Percentiles rank a stretch among this genome's conserved stretches.
phyloP scores from a whole-genome alignment of 2,113 vertebrate species.

The Brachirus orientalis region DNA sequence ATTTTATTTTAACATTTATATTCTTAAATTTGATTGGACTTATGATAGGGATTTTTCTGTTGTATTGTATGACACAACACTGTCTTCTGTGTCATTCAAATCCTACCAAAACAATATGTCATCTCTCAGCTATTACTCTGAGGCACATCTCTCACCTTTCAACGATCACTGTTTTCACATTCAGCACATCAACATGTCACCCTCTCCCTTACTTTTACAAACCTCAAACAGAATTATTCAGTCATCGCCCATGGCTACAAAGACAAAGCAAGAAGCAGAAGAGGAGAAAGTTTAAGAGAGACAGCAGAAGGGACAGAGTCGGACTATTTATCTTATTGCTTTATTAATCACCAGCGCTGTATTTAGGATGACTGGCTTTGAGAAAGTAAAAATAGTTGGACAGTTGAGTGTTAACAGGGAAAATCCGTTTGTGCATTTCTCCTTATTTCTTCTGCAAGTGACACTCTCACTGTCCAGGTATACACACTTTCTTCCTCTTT shows the following conservation, averaged over 20 bases:
- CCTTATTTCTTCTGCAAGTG: neutral
- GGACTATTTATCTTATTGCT: constrained; percentile 31
- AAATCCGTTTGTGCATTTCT: neutral
- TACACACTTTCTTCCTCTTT: neutral
- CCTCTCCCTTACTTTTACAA: constrained; percentile 63
- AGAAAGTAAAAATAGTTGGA: too few species aligned
- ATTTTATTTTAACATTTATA: too few species aligned
- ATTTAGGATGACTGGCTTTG: constrained; percentile 20
- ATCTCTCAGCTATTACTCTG: constrained; percentile 17
- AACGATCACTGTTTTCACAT: constrained; percentile 65
- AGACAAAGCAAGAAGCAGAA: constrained; percentile 65
- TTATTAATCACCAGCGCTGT: constrained; percentile 52
- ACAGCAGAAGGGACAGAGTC: constrained; percentile 15
- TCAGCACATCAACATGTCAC: constrained; percentile 61
- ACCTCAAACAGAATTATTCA: constrained; percentile 81
- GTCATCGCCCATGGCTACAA: constrained; percentile 61
- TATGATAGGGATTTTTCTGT: neutral
- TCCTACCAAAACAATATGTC: constrained; percentile 41
- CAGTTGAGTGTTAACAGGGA: too few species aligned
- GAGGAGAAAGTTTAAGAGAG: constrained; percentile 18
- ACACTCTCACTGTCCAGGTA: neutral
- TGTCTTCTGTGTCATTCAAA: constrained; percentile 41
- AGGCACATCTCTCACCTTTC: constrained; percentile 55
- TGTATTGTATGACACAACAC: neutral
- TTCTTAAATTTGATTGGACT: neutral